phyloP scores from a whole-genome alignment of 2,113 vertebrate genomes.

The Calypte anna region DNA sequence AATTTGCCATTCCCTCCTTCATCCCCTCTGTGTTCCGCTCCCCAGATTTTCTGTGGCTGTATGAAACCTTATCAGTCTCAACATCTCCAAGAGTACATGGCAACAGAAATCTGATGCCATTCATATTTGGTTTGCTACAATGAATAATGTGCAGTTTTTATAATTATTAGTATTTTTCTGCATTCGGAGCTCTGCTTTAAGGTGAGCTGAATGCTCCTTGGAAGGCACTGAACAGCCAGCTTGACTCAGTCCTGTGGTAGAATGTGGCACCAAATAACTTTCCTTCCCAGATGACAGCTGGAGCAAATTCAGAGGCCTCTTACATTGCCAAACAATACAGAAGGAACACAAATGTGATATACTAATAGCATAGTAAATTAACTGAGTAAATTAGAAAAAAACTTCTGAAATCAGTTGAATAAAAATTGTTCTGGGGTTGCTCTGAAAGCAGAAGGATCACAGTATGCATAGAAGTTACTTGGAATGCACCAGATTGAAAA shows the following conservation, averaged over 20 bases:
- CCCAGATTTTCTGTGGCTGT: constrained; percentile 34
- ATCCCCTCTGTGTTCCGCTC: neutral
- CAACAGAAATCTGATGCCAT: constrained; percentile 36
- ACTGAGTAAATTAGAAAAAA: neutral
- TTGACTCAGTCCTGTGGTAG: neutral
- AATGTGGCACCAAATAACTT: neutral
- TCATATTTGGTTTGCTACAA: neutral
- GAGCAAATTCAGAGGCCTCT: neutral
- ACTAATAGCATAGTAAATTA: neutral
- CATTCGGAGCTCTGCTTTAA: neutral
- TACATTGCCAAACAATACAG: neutral
- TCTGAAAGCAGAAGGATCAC: neutral
- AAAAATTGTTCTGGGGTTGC: neutral
- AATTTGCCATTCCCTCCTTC: constrained; percentile 69
- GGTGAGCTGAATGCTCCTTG: neutral
- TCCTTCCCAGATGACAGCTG: neutral
- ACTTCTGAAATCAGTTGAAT: neutral
- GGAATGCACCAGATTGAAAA: neutral
- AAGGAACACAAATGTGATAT: neutral
- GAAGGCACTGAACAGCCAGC: neutral
- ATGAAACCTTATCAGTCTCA: constrained; percentile 61
- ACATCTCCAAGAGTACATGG: constrained; percentile 1
- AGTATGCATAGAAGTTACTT: neutral
- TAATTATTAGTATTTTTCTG: neutral
- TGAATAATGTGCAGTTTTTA: neutral